Evolutionary conservation across 2,113 vertebrate genomes (phyloP).

Genomic region (Gopherus flavomarginatus): DNA sequence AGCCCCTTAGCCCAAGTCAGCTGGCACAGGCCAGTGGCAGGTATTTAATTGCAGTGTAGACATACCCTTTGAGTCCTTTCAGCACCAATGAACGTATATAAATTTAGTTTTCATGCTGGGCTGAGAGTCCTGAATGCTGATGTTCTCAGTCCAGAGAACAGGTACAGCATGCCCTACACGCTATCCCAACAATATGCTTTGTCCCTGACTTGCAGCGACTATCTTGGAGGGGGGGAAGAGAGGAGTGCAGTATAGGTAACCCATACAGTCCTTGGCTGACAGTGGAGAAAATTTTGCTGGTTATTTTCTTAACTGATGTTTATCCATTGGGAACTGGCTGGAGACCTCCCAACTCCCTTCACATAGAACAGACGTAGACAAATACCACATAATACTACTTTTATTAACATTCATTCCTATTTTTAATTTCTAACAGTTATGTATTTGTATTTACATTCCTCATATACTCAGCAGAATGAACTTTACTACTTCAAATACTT

Average conservation of each 20-base stretch:
- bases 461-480: neutral
- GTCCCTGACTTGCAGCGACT: neutral
- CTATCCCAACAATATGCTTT: neutral
- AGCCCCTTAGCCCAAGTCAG: neutral
- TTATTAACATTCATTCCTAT: neutral
- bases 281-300: neutral
- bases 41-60: neutral
- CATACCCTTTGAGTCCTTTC: neutral
- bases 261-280: neutral
- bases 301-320: neutral
- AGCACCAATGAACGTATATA: neutral
- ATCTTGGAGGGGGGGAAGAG: neutral
- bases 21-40: neutral
- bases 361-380: neutral
- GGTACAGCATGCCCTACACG: neutral
- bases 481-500: neutral
- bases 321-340: neutral
- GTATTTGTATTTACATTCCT: neutral
- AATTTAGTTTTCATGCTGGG: neutral
- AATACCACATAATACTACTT: neutral
- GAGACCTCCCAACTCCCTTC: neutral
- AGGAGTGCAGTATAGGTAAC: accelerated
- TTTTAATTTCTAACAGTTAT: neutral
- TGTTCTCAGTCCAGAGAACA: neutral
- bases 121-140: neutral